Evolutionary conservation across 2,797 vertebrate species (phyloP), one percentile per base, ranked within the genome.

Genomic region (Sebastes goodei): DNA sequence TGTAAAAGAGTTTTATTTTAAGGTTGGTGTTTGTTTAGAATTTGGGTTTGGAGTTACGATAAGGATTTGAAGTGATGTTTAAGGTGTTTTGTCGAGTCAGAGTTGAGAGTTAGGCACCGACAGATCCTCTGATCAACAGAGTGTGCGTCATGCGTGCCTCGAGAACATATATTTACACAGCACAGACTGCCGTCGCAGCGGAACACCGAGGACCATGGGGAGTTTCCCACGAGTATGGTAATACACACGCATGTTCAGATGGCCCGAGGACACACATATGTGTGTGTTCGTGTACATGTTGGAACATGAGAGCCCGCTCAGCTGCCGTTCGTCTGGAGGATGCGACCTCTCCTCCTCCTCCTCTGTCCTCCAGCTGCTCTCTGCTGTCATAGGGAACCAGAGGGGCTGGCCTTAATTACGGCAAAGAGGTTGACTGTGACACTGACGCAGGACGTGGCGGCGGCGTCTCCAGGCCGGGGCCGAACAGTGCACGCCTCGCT

Each of bases 361-460:
- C 63, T 73, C 66, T 71, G 89, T 92, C 91, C 90, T 91, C 91
- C 85, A 90, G 88, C 90, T 94, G 92, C 89, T 93, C 92, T 90
- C 80, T 82, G 76, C 86, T 91, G 86, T 90, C 86, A 77, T 55
- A 78, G 82, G 87, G 81, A 90, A 86, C 90, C 87, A 74, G 82
- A 85, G 91, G 89, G 87, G 83, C 79, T 72, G 86, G 78, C 86
- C 89, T 90, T 94, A 93, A 93, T 92, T 89, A 93, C 11, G 85
- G 84, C 67, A 56, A 81, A 76, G 86, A 83, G 88, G 88, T 87
- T 92, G 86, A 86, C 71, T 83, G 87, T 85, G 93, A 93, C 83
- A 91, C 78, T 82, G 86, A 86, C 71, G 60, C 87, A 88, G 86
- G 86, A 88, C 32, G 49, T 62, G 61, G 65, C 32, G 23, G 74